Evolutionary conservation across 2,113 vertebrate species (phyloP).

Genomic region (Oreotrochilus melanogaster): DNA sequence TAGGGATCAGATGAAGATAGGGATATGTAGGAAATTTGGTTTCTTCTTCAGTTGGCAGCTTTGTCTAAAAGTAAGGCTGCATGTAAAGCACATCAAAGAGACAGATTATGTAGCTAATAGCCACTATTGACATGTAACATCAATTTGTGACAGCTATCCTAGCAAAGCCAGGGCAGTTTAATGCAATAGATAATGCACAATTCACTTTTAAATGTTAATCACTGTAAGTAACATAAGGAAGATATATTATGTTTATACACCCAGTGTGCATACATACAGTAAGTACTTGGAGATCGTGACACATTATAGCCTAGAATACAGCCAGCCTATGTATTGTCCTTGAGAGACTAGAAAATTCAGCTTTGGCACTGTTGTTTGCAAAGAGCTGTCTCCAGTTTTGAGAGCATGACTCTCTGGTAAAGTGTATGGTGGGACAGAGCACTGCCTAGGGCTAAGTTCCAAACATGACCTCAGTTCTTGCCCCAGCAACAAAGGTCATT

Average conservation of each 20-base stretch:
- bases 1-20: slow-evolving; percentile 58
- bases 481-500: slow-evolving; percentile 67
- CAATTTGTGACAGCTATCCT: slow-evolving; percentile 52
- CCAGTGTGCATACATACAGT: neutral
- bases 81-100: neutral
- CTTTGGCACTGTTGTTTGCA: slow-evolving; percentile 65
- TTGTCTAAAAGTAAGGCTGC: slow-evolving; percentile 40
- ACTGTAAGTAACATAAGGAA: neutral
- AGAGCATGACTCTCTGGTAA: slow-evolving; percentile 67
- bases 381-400: slow-evolving; percentile 55
- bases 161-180: slow-evolving; percentile 24
- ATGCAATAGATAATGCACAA: neutral
- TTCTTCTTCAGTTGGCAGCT: neutral
- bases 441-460: slow-evolving; percentile 72
- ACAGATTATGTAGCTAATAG: slow-evolving; percentile 51
- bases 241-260: neutral
- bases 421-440: slow-evolving; percentile 70
- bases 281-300: neutral
- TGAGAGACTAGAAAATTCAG: slow-evolving; percentile 47
- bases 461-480: slow-evolving; percentile 80
- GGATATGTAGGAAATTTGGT: neutral
- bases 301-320: neutral
- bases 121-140: slow-evolving; percentile 10
- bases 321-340: neutral
- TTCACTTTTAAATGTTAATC: neutral